Conservation (phyloP, 2,113 vertebrate genomes). For the Hydrochoerus hydrochaeris region DNA sequence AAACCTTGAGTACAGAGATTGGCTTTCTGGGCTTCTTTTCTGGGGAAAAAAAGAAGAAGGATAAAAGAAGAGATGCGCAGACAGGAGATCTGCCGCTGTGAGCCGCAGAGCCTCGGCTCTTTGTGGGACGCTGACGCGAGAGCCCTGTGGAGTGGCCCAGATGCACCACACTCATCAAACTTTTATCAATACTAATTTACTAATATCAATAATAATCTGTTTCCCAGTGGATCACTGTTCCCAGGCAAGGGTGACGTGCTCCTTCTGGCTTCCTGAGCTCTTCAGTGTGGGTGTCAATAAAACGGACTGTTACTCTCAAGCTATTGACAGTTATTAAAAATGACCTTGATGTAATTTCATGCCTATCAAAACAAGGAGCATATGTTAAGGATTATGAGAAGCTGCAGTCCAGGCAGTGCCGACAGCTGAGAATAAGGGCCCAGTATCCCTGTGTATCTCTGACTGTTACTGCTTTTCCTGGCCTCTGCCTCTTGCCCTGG, state of each 20-base stretch:
- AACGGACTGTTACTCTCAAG: constrained; percentile 90
- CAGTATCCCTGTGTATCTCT: constrained; percentile 45
- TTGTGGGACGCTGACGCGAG: constrained; percentile 81
- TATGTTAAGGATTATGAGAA: constrained; percentile 90
- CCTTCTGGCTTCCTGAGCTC: constrained; percentile 87
- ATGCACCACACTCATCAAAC: constrained; percentile 92
- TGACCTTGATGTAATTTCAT: constrained; percentile 98
- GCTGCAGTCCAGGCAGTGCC: constrained; percentile 78
- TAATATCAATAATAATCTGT: constrained; percentile 97
- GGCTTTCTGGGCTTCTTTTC: not conserved
- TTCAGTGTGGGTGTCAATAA: constrained; percentile 91
- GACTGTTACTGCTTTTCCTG: constrained; percentile 72
- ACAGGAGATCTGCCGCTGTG: not conserved
- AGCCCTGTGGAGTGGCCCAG: constrained; percentile 89
- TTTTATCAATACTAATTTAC: constrained; percentile 99
- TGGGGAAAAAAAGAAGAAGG: not conserved
- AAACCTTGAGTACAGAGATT: not conserved
- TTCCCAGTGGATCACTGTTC: constrained; percentile 90
- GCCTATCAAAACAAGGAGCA: constrained; percentile 92
- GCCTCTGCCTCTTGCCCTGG: constrained; percentile 67
- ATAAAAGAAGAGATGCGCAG: not conserved
- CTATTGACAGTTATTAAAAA: constrained; percentile 98
- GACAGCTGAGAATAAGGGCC: constrained; percentile 67
- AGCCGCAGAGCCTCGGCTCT: constrained; percentile 41
- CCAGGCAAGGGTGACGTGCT: constrained; percentile 80